Evolutionary conservation across 2,797 vertebrate genomes (phyloP).

Genomic region (Vultur gryphus): DNA sequence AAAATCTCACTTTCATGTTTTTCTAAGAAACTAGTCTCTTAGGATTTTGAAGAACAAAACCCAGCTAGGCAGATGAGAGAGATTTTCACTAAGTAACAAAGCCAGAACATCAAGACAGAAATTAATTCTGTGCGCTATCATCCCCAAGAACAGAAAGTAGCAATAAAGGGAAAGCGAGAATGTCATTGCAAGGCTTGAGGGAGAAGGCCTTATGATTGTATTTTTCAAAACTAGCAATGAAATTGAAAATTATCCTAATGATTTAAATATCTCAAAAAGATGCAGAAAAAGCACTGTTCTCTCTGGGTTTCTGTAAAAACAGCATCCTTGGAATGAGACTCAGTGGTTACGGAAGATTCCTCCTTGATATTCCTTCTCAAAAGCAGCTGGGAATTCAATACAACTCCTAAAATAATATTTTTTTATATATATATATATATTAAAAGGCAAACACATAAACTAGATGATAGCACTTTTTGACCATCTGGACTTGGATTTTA

Average conservation of each 20-base stretch:
- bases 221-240: neutral
- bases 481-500: neutral
- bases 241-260: neutral
- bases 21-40: slow-evolving; percentile 2
- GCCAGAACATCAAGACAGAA: neutral
- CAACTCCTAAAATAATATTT: neutral
- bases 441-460: neutral
- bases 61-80: neutral
- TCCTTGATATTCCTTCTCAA: neutral
- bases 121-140: neutral
- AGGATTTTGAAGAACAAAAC: neutral
- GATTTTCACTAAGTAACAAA: neutral
- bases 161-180: neutral
- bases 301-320: neutral
- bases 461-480: neutral
- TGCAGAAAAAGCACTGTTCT: neutral
- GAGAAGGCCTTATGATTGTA: neutral
- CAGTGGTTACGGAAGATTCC: neutral
- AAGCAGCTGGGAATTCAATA: neutral
- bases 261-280: neutral
- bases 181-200: neutral
- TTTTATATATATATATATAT: neutral
- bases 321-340: neutral
- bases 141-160: neutral
- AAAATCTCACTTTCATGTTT: slow-evolving; percentile 16